phyloP scores from a whole-genome alignment of 2,797 vertebrate genomes.

The Arnoldichthys spilopterus region DNA sequence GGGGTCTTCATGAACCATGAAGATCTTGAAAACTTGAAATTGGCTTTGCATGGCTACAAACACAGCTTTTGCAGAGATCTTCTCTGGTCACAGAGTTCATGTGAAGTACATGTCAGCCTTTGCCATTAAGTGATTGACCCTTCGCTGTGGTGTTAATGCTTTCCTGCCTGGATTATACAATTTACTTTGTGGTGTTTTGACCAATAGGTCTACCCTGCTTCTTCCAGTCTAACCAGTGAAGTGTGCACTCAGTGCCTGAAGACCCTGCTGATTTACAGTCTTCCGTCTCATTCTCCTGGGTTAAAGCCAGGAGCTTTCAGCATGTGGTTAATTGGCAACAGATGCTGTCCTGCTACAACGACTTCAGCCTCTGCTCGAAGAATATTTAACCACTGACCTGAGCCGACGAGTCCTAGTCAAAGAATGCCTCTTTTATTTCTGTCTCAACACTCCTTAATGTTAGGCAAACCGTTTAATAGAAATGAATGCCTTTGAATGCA shows the following conservation, averaged over 20 bases:
- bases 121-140: background rate
- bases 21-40: background rate
- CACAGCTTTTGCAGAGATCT: background rate
- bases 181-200: background rate
- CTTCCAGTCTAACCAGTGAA: constrained; percentile 48
- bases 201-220: background rate
- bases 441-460: constrained; percentile 23
- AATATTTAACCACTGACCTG: constrained; percentile 31
- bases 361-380: constrained; percentile 51
- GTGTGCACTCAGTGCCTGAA: constrained; percentile 44
- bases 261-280: constrained; percentile 59
- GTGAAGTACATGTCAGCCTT: background rate
- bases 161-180: background rate
- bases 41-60: too few species aligned
- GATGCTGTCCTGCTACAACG: constrained; percentile 64
- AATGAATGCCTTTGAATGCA: constrained; percentile 48
- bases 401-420: constrained; percentile 42
- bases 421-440: constrained; percentile 41
- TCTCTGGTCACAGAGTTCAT: background rate
- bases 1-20: too few species aligned
- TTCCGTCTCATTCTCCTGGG: constrained; percentile 47
- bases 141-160: background rate
- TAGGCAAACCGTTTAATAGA: constrained; percentile 25
- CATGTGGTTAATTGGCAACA: constrained; percentile 67
- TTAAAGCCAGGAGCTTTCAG: constrained; percentile 51